Percentiles rank a stretch among this genome's conserved stretches.
These are phyloP conservation scores for Xanthorhoe designata DNA, from an alignment of 2,888 invertebrate species.

Conservation along the genomic window DNA sequence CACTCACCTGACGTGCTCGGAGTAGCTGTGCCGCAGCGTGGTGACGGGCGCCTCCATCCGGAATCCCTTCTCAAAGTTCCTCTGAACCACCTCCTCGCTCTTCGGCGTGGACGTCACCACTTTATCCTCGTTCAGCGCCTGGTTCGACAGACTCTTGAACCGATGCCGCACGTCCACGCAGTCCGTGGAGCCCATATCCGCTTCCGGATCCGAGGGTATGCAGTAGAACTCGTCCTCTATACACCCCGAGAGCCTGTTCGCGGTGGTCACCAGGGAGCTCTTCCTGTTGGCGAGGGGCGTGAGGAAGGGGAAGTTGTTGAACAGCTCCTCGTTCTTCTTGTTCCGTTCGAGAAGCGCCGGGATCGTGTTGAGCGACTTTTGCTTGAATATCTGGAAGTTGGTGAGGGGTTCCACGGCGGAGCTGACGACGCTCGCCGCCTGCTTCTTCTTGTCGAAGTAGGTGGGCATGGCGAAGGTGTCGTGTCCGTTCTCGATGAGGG, in stretches of 20 bases:
- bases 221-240: slow-evolving; percentile 81
- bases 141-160: slow-evolving; percentile 64
- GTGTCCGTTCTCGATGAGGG: slow-evolving; percentile 45
- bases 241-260: slow-evolving; percentile 71
- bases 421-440: slow-evolving; percentile 61
- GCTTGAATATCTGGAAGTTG: slow-evolving; percentile 80
- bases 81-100: slow-evolving; percentile 36
- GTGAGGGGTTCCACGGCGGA: slow-evolving; percentile 71
- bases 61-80: slow-evolving; percentile 24
- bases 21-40: slow-evolving; percentile 69
- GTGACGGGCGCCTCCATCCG: slow-evolving; percentile 43
- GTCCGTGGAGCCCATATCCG: slow-evolving; percentile 53
- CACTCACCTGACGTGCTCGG: slow-evolving; percentile 70
- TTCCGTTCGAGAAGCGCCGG: slow-evolving; percentile 70
- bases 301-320: slow-evolving; percentile 85
- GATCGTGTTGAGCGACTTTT: slow-evolving; percentile 80
- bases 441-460: slow-evolving; percentile 77
- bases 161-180: slow-evolving; percentile 66
- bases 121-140: slow-evolving; percentile 53
- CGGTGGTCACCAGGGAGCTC: slow-evolving; percentile 70
- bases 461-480: slow-evolving; percentile 77
- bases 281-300: slow-evolving; percentile 86
- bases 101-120: slow-evolving; percentile 68
- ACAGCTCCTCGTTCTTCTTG: slow-evolving; percentile 74
- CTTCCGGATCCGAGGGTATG: slow-evolving; percentile 69